Evolutionary conservation across 2,888 invertebrate species (phyloP).

Genomic region (Ichneumoninae sp.): DNA sequence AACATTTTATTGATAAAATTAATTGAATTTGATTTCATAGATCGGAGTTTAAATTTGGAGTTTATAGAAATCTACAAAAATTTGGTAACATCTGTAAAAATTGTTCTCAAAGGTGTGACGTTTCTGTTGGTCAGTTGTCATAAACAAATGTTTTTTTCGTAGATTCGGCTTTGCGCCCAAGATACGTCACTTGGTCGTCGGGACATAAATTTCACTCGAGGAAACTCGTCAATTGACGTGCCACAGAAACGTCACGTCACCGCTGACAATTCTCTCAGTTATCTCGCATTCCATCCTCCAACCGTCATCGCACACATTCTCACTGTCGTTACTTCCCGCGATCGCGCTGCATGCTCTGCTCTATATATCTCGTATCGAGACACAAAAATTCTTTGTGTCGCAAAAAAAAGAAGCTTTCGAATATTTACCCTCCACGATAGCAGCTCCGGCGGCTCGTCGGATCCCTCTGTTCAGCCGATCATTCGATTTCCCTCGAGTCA

Average conservation of each 20-base stretch:
- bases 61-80: no score
- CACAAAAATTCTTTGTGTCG: constrained; percentile 8
- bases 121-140: neutral
- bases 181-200: constrained; percentile 51
- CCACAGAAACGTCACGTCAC: constrained; percentile 62
- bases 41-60: no score
- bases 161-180: constrained; percentile 1
- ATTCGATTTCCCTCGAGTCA: constrained; percentile 1
- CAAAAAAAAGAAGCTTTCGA: neutral
- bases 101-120: neutral
- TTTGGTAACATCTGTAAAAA: neutral
- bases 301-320: constrained; percentile 75
- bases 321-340: constrained; percentile 35
- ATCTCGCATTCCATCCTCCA: constrained; percentile 79
- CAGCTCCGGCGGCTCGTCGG: neutral
- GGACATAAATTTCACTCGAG: constrained; percentile 60
- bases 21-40: no score
- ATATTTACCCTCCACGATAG: neutral
- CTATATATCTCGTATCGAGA: constrained; percentile 24
- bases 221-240: constrained; percentile 66
- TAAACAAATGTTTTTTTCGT: neutral
- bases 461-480: neutral
- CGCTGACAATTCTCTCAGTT: constrained; percentile 74
- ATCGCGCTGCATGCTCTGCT: constrained; percentile 24
- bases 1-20: no score